These are phyloP conservation scores for Lithobates pipiens DNA, from an alignment of 2,797 vertebrate species.

Conservation along the genomic window DNA sequence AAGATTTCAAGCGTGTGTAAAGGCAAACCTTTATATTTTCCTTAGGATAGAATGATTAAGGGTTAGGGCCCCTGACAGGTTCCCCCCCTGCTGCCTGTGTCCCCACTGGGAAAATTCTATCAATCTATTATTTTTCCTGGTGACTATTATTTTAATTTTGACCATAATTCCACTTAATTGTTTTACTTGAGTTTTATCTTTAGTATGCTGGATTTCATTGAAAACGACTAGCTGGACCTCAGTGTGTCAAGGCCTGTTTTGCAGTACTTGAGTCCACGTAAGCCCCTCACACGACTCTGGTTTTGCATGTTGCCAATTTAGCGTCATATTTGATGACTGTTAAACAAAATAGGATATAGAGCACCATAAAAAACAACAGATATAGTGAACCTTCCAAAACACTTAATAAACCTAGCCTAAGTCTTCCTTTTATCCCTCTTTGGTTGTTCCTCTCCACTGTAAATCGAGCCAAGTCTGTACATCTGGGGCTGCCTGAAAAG, in stretches of 20 bases:
- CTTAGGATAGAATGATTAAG: too few relatives aligned
- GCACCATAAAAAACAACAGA: constrained; percentile 27
- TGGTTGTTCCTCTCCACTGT: constrained; percentile 20
- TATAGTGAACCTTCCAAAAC: constrained; percentile 12
- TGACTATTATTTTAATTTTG: neutral
- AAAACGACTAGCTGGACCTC: neutral
- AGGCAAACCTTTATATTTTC: too few relatives aligned
- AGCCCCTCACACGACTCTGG: constrained; percentile 19
- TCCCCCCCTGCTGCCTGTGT: too few relatives aligned
- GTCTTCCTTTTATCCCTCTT: constrained; percentile 19
- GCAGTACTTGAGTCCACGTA: neutral
- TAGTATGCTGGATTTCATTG: neutral
- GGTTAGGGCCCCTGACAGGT: too few relatives aligned
- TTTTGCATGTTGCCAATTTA: constrained; percentile 13
- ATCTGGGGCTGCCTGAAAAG: constrained; percentile 40
- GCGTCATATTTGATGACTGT: constrained; percentile 19
- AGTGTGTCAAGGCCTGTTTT: neutral
- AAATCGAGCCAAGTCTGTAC: constrained; percentile 46
- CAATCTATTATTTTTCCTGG: too few relatives aligned
- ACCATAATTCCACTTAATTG: neutral
- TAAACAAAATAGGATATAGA: constrained; percentile 33
- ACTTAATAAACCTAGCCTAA: constrained; percentile 8
- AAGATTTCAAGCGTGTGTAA: too few relatives aligned
- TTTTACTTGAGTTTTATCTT: neutral
- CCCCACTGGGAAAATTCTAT: too few relatives aligned